Percentiles rank a stretch among this genome's conserved stretches.
Evolutionary conservation across 2,888 invertebrate genomes (phyloP).

Genomic region (Ochropleura plecta): DNA sequence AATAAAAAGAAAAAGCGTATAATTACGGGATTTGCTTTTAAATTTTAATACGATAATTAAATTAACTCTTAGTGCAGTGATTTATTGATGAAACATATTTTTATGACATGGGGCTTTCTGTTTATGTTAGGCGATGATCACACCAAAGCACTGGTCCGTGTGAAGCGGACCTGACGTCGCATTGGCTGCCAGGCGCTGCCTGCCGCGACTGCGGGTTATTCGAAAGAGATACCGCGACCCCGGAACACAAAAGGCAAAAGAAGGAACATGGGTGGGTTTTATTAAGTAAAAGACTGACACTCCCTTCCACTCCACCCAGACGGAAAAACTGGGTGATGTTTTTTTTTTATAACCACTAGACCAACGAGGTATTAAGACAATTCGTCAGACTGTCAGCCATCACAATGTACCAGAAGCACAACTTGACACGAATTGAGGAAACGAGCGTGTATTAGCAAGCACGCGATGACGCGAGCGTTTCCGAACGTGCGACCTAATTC

Average conservation of each 20-base stretch:
- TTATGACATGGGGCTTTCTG: constrained; percentile 19
- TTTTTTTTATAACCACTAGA: neutral
- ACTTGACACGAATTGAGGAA: constrained; percentile 35
- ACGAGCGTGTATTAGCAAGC: constrained; percentile 7
- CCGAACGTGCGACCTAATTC: constrained; percentile 37
- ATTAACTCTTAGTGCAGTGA: constrained; percentile 4
- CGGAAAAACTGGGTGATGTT: too few species aligned
- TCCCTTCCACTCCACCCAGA: too few species aligned
- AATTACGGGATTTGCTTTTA: constrained; percentile 1
- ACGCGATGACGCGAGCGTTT: constrained; percentile 20
- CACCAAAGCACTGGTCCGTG: too few species aligned
- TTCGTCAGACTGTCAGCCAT: constrained; percentile 10
- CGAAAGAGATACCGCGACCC: too few species aligned
- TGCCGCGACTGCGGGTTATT: too few species aligned
- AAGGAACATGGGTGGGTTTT: too few species aligned
- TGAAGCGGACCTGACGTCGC: too few species aligned
- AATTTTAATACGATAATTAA: constrained; percentile 4
- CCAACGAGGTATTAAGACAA: neutral
- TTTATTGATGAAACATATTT: constrained; percentile 3
- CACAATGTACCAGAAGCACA: constrained; percentile 44
- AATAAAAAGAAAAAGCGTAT: constrained; percentile 43
- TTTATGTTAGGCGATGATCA: neutral
- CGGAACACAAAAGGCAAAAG: too few species aligned
- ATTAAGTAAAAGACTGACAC: too few species aligned
- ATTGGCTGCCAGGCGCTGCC: too few species aligned